These are phyloP conservation scores for Tragelaphus imberbis DNA, from an alignment of 2,113 vertebrate species.

Conservation along the genomic window DNA sequence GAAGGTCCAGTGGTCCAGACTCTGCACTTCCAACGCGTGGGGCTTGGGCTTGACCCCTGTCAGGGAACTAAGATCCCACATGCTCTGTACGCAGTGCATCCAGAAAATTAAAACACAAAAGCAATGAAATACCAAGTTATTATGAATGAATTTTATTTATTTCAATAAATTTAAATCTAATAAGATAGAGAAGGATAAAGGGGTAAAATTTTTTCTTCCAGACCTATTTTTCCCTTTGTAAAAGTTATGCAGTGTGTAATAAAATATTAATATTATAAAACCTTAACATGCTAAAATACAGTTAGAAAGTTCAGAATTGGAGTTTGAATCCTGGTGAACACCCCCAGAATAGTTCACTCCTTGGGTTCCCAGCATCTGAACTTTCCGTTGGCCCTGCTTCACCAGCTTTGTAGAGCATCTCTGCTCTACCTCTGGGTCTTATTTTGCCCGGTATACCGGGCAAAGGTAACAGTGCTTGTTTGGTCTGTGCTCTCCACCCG, in stretches of 20 bases:
- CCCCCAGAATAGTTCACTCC: not conserved
- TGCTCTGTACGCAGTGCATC: not conserved
- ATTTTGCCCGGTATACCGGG: not conserved
- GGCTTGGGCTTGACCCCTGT: not conserved
- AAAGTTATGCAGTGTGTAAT: not conserved
- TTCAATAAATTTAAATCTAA: not conserved
- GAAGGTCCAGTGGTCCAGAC: not conserved
- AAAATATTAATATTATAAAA: not conserved
- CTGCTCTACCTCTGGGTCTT: not conserved
- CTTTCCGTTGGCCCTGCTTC: not conserved
- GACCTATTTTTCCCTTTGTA: not conserved
- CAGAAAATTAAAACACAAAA: not conserved
- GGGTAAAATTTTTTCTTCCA: not conserved
- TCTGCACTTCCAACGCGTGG: not conserved
- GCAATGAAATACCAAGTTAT: not conserved
- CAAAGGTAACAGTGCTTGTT: not conserved
- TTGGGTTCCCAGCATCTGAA: not conserved
- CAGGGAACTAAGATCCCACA: not conserved
- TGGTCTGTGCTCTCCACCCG: not conserved
- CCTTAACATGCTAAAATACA: not conserved
- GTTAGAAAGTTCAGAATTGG: not conserved
- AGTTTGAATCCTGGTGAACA: not conserved
- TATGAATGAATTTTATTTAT: not conserved
- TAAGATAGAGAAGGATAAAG: not conserved
- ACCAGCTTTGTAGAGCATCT: not conserved